Conservation (phyloP, 2,888 invertebrate genomes). For the Lepas anatifera region DNA sequence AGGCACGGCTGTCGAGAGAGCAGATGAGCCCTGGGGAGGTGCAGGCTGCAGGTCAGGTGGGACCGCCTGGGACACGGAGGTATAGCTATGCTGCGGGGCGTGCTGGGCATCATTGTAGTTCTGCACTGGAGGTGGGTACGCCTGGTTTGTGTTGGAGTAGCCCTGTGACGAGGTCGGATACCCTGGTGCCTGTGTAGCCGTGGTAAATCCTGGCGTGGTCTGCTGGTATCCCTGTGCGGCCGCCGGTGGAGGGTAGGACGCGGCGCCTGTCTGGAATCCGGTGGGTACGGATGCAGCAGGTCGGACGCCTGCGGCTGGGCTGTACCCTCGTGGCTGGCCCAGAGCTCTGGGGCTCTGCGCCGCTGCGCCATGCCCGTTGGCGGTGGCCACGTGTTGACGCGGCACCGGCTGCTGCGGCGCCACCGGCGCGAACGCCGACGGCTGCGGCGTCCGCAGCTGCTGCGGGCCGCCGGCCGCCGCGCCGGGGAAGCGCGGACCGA, state of each 20-base stretch:
- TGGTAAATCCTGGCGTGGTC: neutral
- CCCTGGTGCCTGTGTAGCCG: neutral
- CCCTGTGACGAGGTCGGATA: neutral
- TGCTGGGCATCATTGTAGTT: too few species aligned
- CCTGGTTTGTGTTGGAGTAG: neutral
- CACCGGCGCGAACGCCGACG: neutral
- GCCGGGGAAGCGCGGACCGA: too few species aligned
- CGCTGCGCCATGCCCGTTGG: neutral
- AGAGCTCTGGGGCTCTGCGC: neutral
- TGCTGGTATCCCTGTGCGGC: neutral
- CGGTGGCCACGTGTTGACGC: neutral
- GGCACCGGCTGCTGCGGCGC: neutral
- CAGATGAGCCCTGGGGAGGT: neutral
- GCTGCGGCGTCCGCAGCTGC: neutral
- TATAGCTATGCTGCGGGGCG: too few species aligned
- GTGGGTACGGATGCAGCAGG: neutral
- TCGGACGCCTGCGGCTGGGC: neutral
- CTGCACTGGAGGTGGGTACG: neutral
- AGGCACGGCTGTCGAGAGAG: too few species aligned
- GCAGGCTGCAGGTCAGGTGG: too few species aligned
- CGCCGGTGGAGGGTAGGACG: neutral
- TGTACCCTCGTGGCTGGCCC: neutral
- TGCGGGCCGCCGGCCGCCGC: neutral
- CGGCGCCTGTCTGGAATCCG: neutral
- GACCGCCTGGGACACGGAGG: too few species aligned